Base-by-base conservation (phyloP, 2,113 vertebrate genomes). In the Thamnaconus septentrionalis region DNA sequence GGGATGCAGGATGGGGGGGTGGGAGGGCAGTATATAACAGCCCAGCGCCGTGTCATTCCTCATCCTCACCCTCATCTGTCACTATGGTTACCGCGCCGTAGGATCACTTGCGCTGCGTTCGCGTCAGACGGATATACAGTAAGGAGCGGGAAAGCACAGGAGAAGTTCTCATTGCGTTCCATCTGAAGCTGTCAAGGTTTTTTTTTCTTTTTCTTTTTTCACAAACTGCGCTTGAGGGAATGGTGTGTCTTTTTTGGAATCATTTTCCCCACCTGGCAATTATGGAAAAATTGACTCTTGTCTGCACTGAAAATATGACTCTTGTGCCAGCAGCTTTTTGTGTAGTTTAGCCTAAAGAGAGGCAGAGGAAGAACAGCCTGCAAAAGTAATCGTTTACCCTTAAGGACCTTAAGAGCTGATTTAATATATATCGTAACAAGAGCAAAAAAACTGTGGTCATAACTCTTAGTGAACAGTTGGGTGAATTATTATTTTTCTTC, bases 81-180 rank as follows among this genome's bases (percentile, higher is more conserved):
- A 60, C 57, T 68, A 58, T 73, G 67, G 54, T 78, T 69, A 71
- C 62, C 45, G 10, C 31, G 0, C 67, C 63, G 64, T 61, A 59
- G 59, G 61, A 40, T 66, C 75, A 61, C 65, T 58, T 43, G 1
- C 66, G 70, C 74, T 83, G 78, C 71, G 67, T 81, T 85, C 71
- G 72, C 70, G 66, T 76, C 60, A 53, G 7, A 59, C 71, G 53
- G 54, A 45, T 65, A 71, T 46, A 62, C 63, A 58, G 41, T 10
- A 44, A 42, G 39, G 42, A 10, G 12, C 40, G 48, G 3, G 50
- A 18, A 10, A 54, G n/a, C 40, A 52, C 31, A 6, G n/a, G 49
- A 41, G n/a, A 8, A 44, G 55, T 61, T 50, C 18, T 31, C 18
- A 31, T 52, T 52, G 50, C n/a, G 48, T 50, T 50, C n/a, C 8